Percentiles rank a stretch among this genome's conserved stretches.
These are phyloP conservation scores for Bagarius yarrelli DNA, from an alignment of 2,113 vertebrate species.

Conservation along the genomic window DNA sequence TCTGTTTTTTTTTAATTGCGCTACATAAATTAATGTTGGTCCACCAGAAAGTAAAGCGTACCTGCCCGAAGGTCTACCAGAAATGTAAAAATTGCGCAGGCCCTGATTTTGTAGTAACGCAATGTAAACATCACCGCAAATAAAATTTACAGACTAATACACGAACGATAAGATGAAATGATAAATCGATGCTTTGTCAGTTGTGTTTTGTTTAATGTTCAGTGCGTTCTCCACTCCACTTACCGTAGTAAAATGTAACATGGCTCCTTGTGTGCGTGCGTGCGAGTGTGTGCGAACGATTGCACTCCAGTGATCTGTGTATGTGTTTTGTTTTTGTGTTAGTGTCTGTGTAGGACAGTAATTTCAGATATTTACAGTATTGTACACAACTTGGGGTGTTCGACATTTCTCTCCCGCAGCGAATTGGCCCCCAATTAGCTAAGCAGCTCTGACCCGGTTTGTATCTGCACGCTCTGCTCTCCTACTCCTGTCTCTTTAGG, in stretches of 20 bases:
- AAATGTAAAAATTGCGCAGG: no score
- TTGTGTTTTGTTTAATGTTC: background rate
- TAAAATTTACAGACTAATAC: background rate
- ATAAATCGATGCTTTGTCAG: background rate
- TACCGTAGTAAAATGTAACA: background rate
- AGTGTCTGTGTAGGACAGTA: slow-evolving; percentile 81
- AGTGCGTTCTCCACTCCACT: slow-evolving; percentile 48
- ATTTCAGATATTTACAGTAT: slow-evolving; percentile 90
- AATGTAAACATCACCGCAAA: background rate
- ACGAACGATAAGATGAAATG: background rate
- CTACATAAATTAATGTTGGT: no score
- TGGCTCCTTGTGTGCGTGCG: slow-evolving; percentile 9
- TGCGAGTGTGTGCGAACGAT: slow-evolving; percentile 21
- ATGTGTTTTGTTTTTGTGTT: slow-evolving; percentile 71
- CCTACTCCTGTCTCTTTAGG: slow-evolving; percentile 80
- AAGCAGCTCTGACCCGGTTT: slow-evolving; percentile 99
- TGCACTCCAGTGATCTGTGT: slow-evolving; percentile 69
- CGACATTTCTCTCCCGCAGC: slow-evolving; percentile 99
- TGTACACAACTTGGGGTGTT: slow-evolving; percentile 99
- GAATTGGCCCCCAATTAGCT: slow-evolving; percentile 99
- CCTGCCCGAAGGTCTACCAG: no score
- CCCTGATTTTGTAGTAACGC: background rate
- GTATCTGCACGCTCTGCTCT: slow-evolving; percentile 99
- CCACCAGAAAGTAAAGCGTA: no score
- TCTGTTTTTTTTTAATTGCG: no score